A percentile compares a stretch with the other conserved stretches of the same genome.
Evolutionary conservation across 2,113 vertebrate genomes (phyloP).

Genomic region (Carettochelys insculpta): DNA sequence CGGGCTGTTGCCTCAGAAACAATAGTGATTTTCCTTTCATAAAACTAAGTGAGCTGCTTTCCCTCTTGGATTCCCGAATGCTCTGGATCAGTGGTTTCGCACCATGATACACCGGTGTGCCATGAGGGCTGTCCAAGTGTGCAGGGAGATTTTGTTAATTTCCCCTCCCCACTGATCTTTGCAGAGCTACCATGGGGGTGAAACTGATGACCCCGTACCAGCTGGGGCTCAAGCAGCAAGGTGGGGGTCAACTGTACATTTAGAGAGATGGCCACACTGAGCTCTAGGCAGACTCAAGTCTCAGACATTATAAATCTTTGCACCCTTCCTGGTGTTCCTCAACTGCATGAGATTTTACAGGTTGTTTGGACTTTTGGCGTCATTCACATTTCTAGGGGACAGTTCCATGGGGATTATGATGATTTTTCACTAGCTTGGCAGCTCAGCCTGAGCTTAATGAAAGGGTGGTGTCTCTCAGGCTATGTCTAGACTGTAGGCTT

Average conservation of each 20-base stretch:
- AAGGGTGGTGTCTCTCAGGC: background rate
- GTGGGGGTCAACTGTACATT: no score
- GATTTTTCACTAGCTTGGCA: background rate
- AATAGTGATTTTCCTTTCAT: background rate
- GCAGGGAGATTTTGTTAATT: no score
- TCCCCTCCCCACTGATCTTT: no score
- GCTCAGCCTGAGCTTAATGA: background rate
- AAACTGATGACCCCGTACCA: no score
- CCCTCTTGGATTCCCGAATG: fast-evolving
- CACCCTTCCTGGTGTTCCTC: background rate
- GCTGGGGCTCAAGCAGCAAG: no score
- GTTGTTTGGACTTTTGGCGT: background rate
- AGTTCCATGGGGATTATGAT: background rate
- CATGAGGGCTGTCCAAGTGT: no score
- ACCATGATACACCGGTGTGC: no score
- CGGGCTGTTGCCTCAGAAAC: background rate
- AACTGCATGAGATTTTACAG: background rate
- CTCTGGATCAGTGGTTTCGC: background rate
- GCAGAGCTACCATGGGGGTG: no score
- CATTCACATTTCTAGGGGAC: background rate
- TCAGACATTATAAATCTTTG: background rate
- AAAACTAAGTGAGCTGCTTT: background rate
- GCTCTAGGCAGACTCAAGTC: background rate
- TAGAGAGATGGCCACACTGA: background rate
- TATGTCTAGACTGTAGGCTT: no score